Evolutionary conservation across 2,797 vertebrate genomes (phyloP), one percentile per base, ranked within the genome.

Genomic region (Stomatorhinus walkeri): DNA sequence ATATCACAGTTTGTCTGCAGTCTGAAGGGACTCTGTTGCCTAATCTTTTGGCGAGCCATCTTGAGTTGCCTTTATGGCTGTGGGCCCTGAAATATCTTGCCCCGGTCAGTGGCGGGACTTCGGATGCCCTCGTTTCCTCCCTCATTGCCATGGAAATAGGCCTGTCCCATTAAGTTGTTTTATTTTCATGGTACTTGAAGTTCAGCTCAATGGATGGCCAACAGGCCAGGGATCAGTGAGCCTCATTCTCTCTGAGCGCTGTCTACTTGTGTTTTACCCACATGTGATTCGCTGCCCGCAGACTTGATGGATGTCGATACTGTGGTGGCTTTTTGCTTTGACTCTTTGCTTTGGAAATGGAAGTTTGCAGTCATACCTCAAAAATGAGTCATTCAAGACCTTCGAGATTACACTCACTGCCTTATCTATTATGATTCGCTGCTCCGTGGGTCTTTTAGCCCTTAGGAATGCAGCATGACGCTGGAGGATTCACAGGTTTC

Each of bases 81-180:
- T 32, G 16, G 9, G 88, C 81, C 56, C 88, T 86, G 88, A 76
- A 76, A 59, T 84, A 72, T 72, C 28, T 72, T 52, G 59, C 68
- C 83, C 61, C 24, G 0, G 3, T 43, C n/a, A 19, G 8, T 83
- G 72, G 32, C 22, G 46, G 19, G 61, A 3, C 83, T 61, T 54
- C 43, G 12, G 72, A 89, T 72, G 59, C 61, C 12, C 83, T 46
- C 48, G 7, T 68, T 72, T 49, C 61, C 61, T 51, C 81, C 32
- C 43, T 87, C 83, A 89, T 72, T 51, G 81, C 28, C 83, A 43
- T 88, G 88, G 88, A 52, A 88, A 59, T 84, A 28, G 54, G 72
- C 52, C 54, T 83, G 76, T 56, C 68, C 43, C 52, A 22, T 88
- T 46, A 84, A 79, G 79, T 40, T 61, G 36, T 56, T 83, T 88